phyloP scores from a whole-genome alignment of 1,140 invertebrate species.

The Hyles euphorbiae region DNA sequence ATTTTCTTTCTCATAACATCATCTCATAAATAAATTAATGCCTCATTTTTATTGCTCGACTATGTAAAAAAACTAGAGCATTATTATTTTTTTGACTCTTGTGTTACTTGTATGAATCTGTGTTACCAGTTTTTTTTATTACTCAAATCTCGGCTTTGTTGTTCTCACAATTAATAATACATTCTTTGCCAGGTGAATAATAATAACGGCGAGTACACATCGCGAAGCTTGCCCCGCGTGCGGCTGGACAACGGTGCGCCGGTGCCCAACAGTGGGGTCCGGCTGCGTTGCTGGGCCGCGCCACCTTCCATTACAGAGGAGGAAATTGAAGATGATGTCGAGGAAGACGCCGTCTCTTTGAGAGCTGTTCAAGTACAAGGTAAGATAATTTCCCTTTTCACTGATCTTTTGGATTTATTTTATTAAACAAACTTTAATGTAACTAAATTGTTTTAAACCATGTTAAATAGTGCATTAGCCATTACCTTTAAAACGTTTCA shows the following conservation, averaged over 20 bases:
- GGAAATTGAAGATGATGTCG: constrained; percentile 76
- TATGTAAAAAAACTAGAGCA: too few relatives aligned
- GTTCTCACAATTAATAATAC: too few relatives aligned
- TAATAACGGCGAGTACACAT: constrained; percentile 58
- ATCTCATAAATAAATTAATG: too few relatives aligned
- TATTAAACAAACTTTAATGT: too few relatives aligned
- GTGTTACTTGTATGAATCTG: too few relatives aligned
- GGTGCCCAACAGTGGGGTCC: constrained; percentile 77
- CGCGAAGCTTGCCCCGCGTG: constrained; percentile 78
- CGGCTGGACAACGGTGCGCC: constrained; percentile 81
- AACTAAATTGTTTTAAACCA: neutral
- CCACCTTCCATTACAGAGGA: constrained; percentile 83
- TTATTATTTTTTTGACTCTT: too few relatives aligned
- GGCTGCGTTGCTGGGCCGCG: constrained; percentile 77
- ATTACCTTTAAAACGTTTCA: too few relatives aligned
- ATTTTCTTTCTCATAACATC: too few relatives aligned
- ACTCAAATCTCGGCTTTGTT: too few relatives aligned
- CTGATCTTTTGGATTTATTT: neutral
- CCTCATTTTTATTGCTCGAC: too few relatives aligned
- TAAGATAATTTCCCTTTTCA: constrained; percentile 18
- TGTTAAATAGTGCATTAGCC: neutral
- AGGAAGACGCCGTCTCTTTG: constrained; percentile 62
- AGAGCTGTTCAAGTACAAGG: constrained; percentile 57
- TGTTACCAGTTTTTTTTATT: too few relatives aligned
- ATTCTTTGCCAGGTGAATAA: constrained; percentile 39